Evolutionary conservation across 2,797 vertebrate species (phyloP).

Genomic region (Loriculus beryllinus): DNA sequence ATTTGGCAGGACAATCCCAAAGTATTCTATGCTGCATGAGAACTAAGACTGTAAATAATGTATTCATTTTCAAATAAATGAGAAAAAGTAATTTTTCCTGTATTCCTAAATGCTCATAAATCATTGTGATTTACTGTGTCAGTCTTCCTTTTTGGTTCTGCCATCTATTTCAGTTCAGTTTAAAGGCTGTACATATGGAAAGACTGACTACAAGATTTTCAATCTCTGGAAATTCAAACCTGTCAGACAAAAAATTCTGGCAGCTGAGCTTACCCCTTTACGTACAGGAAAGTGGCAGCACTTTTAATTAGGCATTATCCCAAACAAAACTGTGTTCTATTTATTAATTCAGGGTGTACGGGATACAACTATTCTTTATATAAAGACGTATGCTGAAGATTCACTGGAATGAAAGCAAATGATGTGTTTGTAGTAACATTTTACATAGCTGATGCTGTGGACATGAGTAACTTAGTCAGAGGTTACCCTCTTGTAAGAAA

Average conservation of each 20-base stretch:
- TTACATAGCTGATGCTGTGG: fast-evolving
- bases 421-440: background rate
- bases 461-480: background rate
- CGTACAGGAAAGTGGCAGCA: background rate
- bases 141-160: slow-evolving; percentile 16
- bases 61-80: slow-evolving; percentile 37
- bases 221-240: slow-evolving; percentile 32
- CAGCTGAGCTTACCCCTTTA: background rate
- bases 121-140: slow-evolving; percentile 15
- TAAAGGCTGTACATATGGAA: background rate
- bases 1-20: background rate
- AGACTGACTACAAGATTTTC: slow-evolving; percentile 6
- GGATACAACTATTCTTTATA: background rate
- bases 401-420: background rate
- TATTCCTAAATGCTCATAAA: slow-evolving; percentile 24
- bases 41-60: slow-evolving; percentile 25
- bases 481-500: background rate
- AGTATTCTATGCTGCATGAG: background rate
- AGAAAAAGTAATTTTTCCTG: background rate
- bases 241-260: background rate
- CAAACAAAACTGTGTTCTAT: background rate
- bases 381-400: background rate
- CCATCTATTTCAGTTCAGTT: slow-evolving; percentile 21
- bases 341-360: background rate
- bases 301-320: background rate